Evolutionary conservation across 2,113 vertebrate species (phyloP).

Genomic region (Orcinus orca): DNA sequence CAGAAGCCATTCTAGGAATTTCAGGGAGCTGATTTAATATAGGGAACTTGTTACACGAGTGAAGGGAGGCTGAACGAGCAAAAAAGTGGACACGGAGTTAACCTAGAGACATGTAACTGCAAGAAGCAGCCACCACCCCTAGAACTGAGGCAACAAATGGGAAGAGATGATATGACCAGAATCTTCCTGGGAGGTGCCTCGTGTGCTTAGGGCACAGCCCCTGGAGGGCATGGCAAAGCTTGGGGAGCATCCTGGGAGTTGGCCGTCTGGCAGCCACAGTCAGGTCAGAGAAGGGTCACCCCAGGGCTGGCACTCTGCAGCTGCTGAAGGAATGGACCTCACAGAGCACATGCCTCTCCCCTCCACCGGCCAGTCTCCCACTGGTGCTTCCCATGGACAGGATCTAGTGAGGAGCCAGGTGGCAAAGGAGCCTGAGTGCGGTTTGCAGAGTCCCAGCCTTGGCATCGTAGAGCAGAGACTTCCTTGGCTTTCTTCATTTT

Average conservation of each 20-base stretch:
- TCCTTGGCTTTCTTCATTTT: neutral
- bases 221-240: too few relatives aligned
- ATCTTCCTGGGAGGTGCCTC: neutral
- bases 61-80: neutral
- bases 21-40: neutral
- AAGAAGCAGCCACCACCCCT: neutral
- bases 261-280: neutral
- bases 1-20: neutral
- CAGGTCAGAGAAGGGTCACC: neutral
- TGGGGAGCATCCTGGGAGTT: neutral
- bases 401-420: neutral
- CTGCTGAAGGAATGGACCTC: neutral
- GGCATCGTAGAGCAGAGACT: neutral
- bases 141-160: neutral
- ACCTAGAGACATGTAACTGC: neutral
- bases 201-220: too few relatives aligned
- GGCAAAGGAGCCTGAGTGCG: neutral
- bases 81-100: neutral
- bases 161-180: neutral
- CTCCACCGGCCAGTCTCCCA: neutral
- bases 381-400: neutral
- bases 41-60: neutral
- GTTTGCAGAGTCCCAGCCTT: neutral
- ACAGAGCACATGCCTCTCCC: too few relatives aligned
- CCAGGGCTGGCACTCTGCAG: rapidly evolving